Conservation (phyloP, 1,140 invertebrate genomes). For the Sitodiplosis mosellana region DNA sequence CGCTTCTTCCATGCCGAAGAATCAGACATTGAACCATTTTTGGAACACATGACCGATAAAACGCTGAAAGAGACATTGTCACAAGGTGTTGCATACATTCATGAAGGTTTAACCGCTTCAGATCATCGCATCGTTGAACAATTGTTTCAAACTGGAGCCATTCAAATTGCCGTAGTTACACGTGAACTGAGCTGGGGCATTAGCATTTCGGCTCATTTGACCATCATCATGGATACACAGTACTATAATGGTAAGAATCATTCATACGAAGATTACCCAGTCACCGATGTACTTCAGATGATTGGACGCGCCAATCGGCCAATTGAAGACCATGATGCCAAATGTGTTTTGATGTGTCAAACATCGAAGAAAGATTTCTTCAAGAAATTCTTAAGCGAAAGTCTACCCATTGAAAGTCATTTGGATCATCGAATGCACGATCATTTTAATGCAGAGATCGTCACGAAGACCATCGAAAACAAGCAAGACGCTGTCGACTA, state of each 20-base stretch:
- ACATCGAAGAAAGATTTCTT: constrained; percentile 97
- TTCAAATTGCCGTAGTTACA: constrained; percentile 85
- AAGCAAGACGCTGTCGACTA: constrained; percentile 99
- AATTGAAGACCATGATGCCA: constrained; percentile 79
- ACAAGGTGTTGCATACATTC: constrained; percentile 92
- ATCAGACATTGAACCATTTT: constrained; percentile 70
- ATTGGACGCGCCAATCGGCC: constrained; percentile 82
- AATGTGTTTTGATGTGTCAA: constrained; percentile 94
- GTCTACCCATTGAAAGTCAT: constrained; percentile 93
- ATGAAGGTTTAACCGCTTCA: constrained; percentile 72
- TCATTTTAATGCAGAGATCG: constrained; percentile 99
- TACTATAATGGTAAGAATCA: constrained; percentile 89
- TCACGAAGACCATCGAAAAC: constrained; percentile 98
- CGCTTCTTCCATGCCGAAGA: constrained; percentile 80
- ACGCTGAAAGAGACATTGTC: constrained; percentile 69
- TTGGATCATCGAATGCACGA: constrained; percentile 94
- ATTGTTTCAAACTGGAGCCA: constrained; percentile 79
- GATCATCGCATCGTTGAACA: constrained; percentile 84
- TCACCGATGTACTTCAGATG: constrained; percentile 97
- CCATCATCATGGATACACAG: constrained; percentile 96
- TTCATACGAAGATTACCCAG: constrained; percentile 92
- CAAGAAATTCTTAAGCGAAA: constrained; percentile 96
- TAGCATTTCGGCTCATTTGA: constrained; percentile 73
- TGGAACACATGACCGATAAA: constrained; percentile 75
- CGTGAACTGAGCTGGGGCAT: constrained; percentile 84